Base-by-base conservation (phyloP, 2,113 vertebrate genomes). In the Raja brachyura region DNA sequence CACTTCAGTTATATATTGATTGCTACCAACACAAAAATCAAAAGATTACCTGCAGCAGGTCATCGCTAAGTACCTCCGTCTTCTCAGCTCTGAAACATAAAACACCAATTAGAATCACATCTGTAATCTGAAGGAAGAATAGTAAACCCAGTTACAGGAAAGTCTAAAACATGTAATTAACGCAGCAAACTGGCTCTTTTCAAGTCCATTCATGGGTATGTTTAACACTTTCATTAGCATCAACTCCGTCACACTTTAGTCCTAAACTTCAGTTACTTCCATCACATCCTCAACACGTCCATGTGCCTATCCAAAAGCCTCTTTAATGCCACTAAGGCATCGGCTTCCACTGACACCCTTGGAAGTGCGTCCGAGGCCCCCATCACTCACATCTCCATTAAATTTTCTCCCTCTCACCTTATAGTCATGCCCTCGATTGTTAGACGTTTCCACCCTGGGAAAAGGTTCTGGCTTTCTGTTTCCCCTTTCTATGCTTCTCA, bases 11-110 rank as follows among this genome's bases (percentile, higher is more conserved):
- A 48, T 48, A 54, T 10, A 56, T 8, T 22, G 3, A 8, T 13
- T 59, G 7, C 54, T n/a, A 9, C 25, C 28, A 88, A 66, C 28
- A 88, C 63, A 56, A 66, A 59, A 63, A 86, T 31, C 56, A 86
- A n/a, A 61, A 83, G 7, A 56, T 93, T 97, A 99, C 99, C 98
- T 98, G 98, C 93, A 99, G 93, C 93, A 99, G 97, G 96, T 99
- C 99, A 96, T 99, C 98, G 93, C 97, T 99, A 94, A 99, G 98
- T 25, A 99, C 98, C 96, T 99, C 99, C 0, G 99, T 99, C 95
- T 98, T 99, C 97, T 99, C 99, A 31, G 98, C 99, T 96, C 99
- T 99, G 96, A 94, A 94, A 95, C 94, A 90, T 94, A 94, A 95
- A 95, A 33, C 16, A 92, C 2, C 10, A 73, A 33, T 92, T 48